These are phyloP conservation scores for Pantelozetes paolii DNA, from an alignment of 2,888 invertebrate species.

Conservation along the genomic window DNA sequence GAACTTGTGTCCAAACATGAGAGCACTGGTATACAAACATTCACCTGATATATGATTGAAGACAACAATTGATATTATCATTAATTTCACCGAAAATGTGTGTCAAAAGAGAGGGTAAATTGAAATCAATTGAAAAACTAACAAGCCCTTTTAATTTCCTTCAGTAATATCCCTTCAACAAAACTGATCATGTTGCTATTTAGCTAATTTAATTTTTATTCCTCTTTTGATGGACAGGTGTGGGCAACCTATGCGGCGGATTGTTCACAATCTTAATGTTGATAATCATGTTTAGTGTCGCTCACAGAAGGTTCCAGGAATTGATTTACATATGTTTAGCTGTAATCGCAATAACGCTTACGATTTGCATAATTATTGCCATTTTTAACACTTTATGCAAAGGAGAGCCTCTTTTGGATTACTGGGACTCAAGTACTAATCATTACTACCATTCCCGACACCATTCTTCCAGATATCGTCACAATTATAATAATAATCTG, in stretches of 20 bases:
- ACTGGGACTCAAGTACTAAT: background rate
- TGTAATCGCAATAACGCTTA: background rate
- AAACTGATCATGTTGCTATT: no score
- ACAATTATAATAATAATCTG: background rate
- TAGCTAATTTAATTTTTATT: no score
- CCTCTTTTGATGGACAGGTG: no score
- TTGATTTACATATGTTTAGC: constrained; percentile 19
- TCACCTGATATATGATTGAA: background rate
- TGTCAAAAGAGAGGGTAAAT: constrained; percentile 25
- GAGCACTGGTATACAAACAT: background rate
- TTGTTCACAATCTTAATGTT: constrained; percentile 25
- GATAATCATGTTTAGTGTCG: constrained; percentile 32
- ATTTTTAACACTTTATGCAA: constrained; percentile 9
- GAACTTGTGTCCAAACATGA: no score
- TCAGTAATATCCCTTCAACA: no score
- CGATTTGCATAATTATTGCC: constrained; percentile 9
- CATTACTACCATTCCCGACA: background rate
- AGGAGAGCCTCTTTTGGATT: background rate
- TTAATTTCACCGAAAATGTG: background rate
- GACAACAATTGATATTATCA: background rate
- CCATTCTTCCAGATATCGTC: constrained; percentile 4
- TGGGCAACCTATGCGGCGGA: constrained; percentile 20
- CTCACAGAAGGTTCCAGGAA: constrained; percentile 21
- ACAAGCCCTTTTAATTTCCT: background rate
- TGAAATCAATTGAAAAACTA: background rate